Evolutionary conservation across 2,888 invertebrate genomes (phyloP).

Genomic region (Strigamia transsilvanica): DNA sequence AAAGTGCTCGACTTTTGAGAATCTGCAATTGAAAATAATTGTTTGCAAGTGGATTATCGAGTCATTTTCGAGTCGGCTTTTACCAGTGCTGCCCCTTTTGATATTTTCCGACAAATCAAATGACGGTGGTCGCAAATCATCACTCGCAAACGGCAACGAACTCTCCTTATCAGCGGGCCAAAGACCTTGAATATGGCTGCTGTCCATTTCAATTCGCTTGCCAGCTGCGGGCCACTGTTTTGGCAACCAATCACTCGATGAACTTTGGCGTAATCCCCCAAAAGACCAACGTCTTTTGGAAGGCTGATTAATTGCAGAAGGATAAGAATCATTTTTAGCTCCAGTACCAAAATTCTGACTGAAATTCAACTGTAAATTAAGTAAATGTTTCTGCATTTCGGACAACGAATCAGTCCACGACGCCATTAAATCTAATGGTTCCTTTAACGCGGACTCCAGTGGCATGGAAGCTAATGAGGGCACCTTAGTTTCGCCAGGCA

Average conservation of each 20-base stretch:
- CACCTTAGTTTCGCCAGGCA: neutral
- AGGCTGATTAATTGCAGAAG: conserved; percentile 1
- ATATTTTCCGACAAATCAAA: neutral
- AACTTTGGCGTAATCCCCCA: conserved; percentile 28
- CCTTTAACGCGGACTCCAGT: neutral
- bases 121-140: neutral
- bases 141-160: neutral
- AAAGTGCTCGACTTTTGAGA: conserved; percentile 33
- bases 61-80: neutral
- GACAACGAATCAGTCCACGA: conserved; percentile 18
- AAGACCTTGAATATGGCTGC: conserved; percentile 16
- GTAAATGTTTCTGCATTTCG: conserved; percentile 37
- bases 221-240: neutral
- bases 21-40: neutral
- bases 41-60: neutral
- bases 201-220: conserved; percentile 11
- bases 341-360: neutral
- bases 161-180: conserved; percentile 5
- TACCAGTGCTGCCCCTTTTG: conserved; percentile 26
- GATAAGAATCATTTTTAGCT: neutral
- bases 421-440: conserved; percentile 7
- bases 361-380: conserved; percentile 5
- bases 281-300: conserved; percentile 31
- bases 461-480: neutral
- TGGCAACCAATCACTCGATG: neutral